Conservation (phyloP, 2,113 vertebrate genomes). For the Sterna hirundo region DNA sequence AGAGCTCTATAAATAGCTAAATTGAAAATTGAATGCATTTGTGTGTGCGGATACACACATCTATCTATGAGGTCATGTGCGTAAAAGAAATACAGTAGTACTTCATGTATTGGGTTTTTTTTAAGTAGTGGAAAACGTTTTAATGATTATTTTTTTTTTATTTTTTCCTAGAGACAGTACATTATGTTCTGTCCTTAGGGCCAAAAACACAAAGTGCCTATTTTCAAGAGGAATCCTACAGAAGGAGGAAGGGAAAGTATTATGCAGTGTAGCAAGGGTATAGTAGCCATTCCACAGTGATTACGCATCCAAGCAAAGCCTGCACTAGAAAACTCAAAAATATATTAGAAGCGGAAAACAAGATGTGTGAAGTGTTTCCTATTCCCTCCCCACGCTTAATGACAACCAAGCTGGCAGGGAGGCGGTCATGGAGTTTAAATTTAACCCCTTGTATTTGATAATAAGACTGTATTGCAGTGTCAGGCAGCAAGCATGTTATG, state of each 20-base stretch:
- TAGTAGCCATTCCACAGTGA: constrained; percentile 70
- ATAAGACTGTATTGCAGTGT: background rate
- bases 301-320: constrained; percentile 59
- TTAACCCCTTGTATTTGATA: constrained; percentile 32
- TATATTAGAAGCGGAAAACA: constrained; percentile 52
- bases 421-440: background rate
- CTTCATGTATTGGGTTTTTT: background rate
- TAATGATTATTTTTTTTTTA: background rate
- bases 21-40: constrained; percentile 50
- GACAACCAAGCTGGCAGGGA: constrained; percentile 11
- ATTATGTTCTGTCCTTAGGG: constrained; percentile 54
- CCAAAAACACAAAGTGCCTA: constrained; percentile 51
- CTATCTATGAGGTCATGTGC: constrained; percentile 23
- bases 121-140: constrained; percentile 45
- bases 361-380: constrained; percentile 64
- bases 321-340: constrained; percentile 34
- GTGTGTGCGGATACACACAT: constrained; percentile 11
- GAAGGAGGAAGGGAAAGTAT: constrained; percentile 68
- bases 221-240: constrained; percentile 65
- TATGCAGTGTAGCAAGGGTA: constrained; percentile 57
- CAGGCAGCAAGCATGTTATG: background rate
- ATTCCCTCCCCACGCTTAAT: constrained; percentile 8
- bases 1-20: constrained; percentile 57
- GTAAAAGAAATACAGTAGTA: constrained; percentile 48
- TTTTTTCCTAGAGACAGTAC: constrained; percentile 48